Evolutionary conservation across 2,888 invertebrate genomes (phyloP), one percentile per base, ranked within the genome.

Genomic region (Tetranychus truncatus): DNA sequence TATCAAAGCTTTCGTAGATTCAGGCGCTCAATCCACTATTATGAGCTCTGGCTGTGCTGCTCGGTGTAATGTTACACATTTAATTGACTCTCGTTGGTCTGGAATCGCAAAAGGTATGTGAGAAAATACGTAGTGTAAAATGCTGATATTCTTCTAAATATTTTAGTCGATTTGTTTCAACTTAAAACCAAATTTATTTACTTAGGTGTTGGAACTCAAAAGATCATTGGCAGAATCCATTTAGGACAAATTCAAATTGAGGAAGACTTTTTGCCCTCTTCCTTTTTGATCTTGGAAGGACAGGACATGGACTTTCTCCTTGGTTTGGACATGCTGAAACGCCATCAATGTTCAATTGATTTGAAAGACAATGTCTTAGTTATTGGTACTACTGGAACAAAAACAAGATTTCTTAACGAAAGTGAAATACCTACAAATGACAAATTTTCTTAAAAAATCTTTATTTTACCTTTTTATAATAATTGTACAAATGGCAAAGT

Each of bases 271-370:
- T 86, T 99, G 69, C 92, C 94, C 1, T 94, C 95, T 4, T 95
- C 95, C 67, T 97, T 99, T 84, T 94, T 95, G 46, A 94, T 99
- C 66, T 86, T 99, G 72, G 92, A 95, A 81, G 91, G 96, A 80
- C 96, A 97, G 82, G 91, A 94, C 1, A 95, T 97, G 94, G 97
- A 99, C 81, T 95, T 99, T 93, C 84, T 99, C 76, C 86, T 99
- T 18, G 99, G 99, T 0, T 85, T 99, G 75, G 97, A 99, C 81
- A 96, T 97, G 95, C 86, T 99, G 0, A 94, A 92, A 84, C 85
- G 96, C 80, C 96, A 97, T 86, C 95, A 95, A 88, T 96, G 95
- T 83, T 89, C 89, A 79, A 94, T 96, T 80, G 95, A 97, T 83
- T 84, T 99, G 80, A 90, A 91, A 82, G 86, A 87, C 72, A 95